Conservation (phyloP, 2,888 invertebrate species). For the Odontocerum albicorne region DNA sequence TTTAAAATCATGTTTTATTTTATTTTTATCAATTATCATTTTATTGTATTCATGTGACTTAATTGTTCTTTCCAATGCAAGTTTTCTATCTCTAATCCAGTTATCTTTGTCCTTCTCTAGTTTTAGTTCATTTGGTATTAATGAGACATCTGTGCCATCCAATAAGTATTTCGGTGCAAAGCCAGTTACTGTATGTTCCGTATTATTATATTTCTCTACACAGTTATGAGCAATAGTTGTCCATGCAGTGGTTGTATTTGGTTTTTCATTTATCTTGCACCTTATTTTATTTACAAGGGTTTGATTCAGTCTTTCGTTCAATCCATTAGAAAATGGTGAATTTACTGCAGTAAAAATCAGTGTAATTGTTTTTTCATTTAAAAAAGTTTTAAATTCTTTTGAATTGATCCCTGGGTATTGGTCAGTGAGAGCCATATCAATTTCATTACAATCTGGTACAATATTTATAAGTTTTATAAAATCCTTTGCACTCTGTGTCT, state of each 20-base stretch:
- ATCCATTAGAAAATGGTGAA: constrained; percentile 37
- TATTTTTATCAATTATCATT: constrained; percentile 11
- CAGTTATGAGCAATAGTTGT: constrained; percentile 40
- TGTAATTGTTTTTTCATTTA: constrained; percentile 28
- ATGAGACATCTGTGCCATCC: constrained; percentile 37
- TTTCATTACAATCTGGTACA: constrained; percentile 14
- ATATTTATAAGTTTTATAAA: constrained; percentile 38
- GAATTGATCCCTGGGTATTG: constrained; percentile 40
- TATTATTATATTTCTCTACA: constrained; percentile 40
- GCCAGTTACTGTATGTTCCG: constrained; percentile 39
- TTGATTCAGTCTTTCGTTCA: constrained; percentile 39
- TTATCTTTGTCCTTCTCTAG: constrained; percentile 13
- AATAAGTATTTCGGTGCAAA: constrained; percentile 40
- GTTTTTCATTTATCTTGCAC: constrained; percentile 39
- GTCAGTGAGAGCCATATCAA: constrained; percentile 29
- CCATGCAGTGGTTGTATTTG: constrained; percentile 38
- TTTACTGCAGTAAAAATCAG: constrained; percentile 40
- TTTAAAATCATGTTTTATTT: constrained; percentile 11
- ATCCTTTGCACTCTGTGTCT: constrained; percentile 38
- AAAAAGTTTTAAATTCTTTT: constrained; percentile 21
- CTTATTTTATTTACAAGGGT: constrained; percentile 40
- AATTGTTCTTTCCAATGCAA: constrained; percentile 38
- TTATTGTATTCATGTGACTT: constrained; percentile 38
- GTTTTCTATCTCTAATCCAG: constrained; percentile 35
- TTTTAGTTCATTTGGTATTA: constrained; percentile 37